Conservation (phyloP, 2,888 invertebrate genomes). For the Drosophila anceps region DNA sequence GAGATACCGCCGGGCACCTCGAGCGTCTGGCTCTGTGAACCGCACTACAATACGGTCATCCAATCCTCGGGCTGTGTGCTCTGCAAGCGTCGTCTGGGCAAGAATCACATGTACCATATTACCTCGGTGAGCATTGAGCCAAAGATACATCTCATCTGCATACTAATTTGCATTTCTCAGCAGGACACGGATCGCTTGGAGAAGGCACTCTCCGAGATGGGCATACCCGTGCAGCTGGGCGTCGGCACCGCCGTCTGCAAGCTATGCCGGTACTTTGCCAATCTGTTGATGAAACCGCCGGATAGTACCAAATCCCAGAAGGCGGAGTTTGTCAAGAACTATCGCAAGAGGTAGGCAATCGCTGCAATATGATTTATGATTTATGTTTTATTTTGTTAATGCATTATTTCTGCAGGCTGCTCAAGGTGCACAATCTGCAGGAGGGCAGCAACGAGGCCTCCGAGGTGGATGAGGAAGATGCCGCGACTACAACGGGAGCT, state of each 20-base stretch:
- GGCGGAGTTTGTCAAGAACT: conserved; percentile 86
- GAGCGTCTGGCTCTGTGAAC: conserved; percentile 89
- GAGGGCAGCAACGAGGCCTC: conserved; percentile 83
- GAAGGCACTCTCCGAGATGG: conserved; percentile 87
- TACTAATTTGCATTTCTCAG: conserved; percentile 75
- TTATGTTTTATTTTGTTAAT: neutral
- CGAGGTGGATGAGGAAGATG: conserved; percentile 80
- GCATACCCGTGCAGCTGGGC: conserved; percentile 89
- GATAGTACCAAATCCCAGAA: conserved; percentile 86
- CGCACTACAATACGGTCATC: conserved; percentile 90
- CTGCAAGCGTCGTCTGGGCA: conserved; percentile 91
- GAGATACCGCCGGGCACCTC: conserved; percentile 87
- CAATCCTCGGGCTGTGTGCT: conserved; percentile 91
- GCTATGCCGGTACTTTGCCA: conserved; percentile 92
- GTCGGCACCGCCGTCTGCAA: conserved; percentile 92
- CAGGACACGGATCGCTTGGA: conserved; percentile 87
- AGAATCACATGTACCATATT: conserved; percentile 91
- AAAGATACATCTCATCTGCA: no score
- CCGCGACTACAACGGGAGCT: conserved; percentile 24
- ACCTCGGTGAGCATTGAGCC: conserved; percentile 86
- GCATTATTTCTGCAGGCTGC: conserved; percentile 86
- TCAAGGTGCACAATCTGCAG: conserved; percentile 91
- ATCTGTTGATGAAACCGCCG: conserved; percentile 89
- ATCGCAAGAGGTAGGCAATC: conserved; percentile 87
- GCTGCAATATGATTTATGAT: neutral